These are phyloP conservation scores for Pelodiscus sinensis DNA, from an alignment of 2,113 vertebrate genomes.

Conservation along the genomic window DNA sequence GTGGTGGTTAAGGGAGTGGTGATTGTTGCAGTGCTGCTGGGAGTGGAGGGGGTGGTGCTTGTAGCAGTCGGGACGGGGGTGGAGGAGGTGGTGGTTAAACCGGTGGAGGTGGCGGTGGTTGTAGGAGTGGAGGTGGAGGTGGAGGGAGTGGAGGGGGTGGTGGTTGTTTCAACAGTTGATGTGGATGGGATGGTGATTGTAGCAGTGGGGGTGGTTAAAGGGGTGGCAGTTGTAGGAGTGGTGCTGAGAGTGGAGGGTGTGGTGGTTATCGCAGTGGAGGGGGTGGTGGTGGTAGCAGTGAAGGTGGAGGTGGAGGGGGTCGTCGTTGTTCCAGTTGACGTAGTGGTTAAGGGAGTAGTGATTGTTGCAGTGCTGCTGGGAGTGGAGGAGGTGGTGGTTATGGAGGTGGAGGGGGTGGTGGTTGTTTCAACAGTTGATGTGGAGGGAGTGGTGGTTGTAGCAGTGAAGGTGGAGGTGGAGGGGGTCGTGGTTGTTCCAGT, in stretches of 20 bases:
- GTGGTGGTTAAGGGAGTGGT: no score
- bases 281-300: accelerated
- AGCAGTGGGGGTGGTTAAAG: background rate
- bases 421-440: no score
- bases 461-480: no score
- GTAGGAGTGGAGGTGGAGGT: accelerated
- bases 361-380: no score
- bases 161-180: accelerated
- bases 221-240: accelerated
- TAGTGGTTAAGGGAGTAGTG: background rate
- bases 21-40: no score
- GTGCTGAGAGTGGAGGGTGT: background rate
- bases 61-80: no score
- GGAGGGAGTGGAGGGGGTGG: accelerated
- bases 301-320: background rate
- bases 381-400: no score
- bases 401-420: no score
- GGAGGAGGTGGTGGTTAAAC: no score
- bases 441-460: no score
- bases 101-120: no score
- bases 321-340: accelerated
- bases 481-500: accelerated
- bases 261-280: background rate
- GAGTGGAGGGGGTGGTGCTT: no score
- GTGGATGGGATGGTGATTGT: background rate